Base-by-base conservation (phyloP, 2,797 vertebrate species). In the Sebastes cheni region DNA sequence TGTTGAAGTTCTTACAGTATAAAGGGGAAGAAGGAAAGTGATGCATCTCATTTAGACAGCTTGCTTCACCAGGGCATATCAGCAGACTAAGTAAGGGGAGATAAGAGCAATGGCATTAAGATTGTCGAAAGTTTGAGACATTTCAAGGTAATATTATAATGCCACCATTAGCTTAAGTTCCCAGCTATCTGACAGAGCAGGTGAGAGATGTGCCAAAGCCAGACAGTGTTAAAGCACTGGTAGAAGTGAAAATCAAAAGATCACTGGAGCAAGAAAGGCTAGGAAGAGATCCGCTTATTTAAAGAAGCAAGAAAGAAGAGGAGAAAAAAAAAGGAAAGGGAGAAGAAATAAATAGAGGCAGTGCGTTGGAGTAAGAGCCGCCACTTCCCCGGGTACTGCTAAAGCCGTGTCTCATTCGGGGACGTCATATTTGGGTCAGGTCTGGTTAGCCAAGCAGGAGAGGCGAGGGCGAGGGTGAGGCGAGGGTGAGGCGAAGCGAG, bases 101-200 rank as follows among this genome's bases (percentile, higher is more conserved):
- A 93, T 92, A 81, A 89, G 80, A 88, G 85, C 88, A 46, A 10
- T 66, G 82, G 88, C 89, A 89, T 91, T 92, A 88, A 91, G 90
- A 92, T 87, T 86, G 80, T 85, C 83, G 62, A 85, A 76, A 27
- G 72, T 78, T 72, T 82, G 32, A 92, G 85, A 79, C 86, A 50
- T 82, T 91, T 88, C 50, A 67, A 85, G 89, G 93, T 93, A 93
- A 93, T 89, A 82, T 89, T 92, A 92, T 95, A 95, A 93, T 91
- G 91, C 88, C 90, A 77, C 81, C 81, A 36, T 88, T 79, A 55
- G 86, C 88, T 87, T 86, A 86, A 91, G 83, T 77, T 74, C 20
- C n/a, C 70, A 22, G 78, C 81, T 77, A 72, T 86, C 84, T 89
- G 87, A 83, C 84, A 75, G 77, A 64, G 77, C 78, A 34, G 83